Conservation (phyloP, 2,113 vertebrate species). For the Eptesicus fuscus region DNA sequence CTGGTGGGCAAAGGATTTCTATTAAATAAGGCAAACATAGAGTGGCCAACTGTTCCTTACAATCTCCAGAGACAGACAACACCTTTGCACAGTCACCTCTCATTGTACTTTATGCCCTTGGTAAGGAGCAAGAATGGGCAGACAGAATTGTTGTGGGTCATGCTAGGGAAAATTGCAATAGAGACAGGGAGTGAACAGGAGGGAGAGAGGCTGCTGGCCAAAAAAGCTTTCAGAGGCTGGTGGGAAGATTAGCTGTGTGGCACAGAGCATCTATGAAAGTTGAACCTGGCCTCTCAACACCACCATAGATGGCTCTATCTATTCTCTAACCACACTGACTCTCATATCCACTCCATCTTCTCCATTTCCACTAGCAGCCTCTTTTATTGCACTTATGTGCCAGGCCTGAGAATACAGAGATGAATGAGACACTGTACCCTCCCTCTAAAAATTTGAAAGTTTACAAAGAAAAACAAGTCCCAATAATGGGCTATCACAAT, state of each 20-base stretch:
- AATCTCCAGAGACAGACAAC: background rate
- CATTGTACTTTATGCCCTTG: background rate
- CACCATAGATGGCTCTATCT: background rate
- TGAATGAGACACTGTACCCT: background rate
- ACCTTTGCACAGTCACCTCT: background rate
- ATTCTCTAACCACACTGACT: background rate
- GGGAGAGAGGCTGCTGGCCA: background rate
- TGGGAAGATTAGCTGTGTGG: background rate
- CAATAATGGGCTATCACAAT: background rate
- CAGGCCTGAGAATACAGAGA: background rate
- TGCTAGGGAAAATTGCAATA: background rate
- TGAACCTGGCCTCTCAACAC: background rate
- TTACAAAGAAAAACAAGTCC: background rate
- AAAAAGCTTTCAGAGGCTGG: background rate
- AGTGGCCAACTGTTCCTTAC: constrained; percentile 4
- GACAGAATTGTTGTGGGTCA: background rate
- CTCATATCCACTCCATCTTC: background rate
- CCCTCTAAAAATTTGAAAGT: background rate
- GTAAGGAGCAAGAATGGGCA: background rate
- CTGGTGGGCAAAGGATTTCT: background rate
- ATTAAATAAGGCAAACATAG: background rate
- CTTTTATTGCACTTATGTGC: background rate
- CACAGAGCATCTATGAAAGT: background rate
- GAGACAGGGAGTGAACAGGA: background rate
- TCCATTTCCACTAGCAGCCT: background rate